Base-by-base conservation (phyloP, 2,888 invertebrate genomes). In the Lysandra bellargus region DNA sequence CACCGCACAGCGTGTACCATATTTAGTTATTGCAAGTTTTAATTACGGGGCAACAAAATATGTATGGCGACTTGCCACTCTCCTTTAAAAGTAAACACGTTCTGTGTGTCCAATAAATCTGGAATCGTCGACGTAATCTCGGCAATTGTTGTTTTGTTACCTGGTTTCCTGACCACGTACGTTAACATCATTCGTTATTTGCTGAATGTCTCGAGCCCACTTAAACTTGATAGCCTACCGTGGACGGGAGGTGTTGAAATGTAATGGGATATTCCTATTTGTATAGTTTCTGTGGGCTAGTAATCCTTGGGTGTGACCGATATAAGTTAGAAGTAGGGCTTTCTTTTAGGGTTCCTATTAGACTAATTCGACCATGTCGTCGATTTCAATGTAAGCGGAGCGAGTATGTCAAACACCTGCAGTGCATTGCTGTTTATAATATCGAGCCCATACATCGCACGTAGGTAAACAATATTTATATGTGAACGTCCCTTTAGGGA, bases 71-170 rank as follows among this genome's bases (percentile, higher is more conserved):
- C 57, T 57, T 17, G 14, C 57, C 57, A 57, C 57, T 14, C 57
- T 17, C 57, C 49, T 49, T 78, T 23, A 1, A 44, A 53, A 72
- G 57, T 72, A 33, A 78, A 53, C 33, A 72, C 57, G 6, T 44
- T 74, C 3, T 9, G 44, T 74, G 40, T 44, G 74, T 23, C n/a
- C 73, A 14, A 78, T 53, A 73, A 73, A 78, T 78, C 78, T n/a
- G 9, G 44, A 23, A 74, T 53, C 40, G 53, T 37, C 33, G 7
- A 57, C 57, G 33, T 44, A 73, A 57, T 57, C 72, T 33, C 37
- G 49, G 53, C 78, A 78, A 53, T 23, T 49, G 44, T 57, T 57
- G 69, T 78, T 78, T 78, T 57, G 57, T 78, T 73, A 78, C 78
- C 49, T 73, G 33, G 64, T 78, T 33, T 57, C 73, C 72, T 73